A percentile compares a stretch with the other conserved stretches of the same genome.
Evolutionary conservation across 1,140 invertebrate genomes (phyloP).

Genomic region (Metopolophium dirhodum): DNA sequence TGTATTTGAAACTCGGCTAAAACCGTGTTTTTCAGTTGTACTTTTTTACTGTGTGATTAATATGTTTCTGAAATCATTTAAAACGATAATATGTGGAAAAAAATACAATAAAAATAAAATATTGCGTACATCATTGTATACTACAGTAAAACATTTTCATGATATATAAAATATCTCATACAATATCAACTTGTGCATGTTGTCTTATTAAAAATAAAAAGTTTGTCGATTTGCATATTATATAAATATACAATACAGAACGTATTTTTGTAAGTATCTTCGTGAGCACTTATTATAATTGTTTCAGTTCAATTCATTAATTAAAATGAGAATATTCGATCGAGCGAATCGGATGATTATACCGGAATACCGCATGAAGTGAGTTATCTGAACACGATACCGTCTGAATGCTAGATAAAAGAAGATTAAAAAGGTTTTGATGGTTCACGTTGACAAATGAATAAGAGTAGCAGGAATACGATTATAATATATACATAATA

Average conservation of each 20-base stretch:
- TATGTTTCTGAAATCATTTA: background rate
- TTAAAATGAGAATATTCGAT: background rate
- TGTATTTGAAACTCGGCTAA: background rate
- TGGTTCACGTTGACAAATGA: constrained; percentile 19
- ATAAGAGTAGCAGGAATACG: background rate
- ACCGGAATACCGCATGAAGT: background rate
- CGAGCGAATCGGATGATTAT: background rate
- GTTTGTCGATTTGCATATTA: background rate
- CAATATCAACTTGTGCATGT: background rate
- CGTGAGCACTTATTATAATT: background rate
- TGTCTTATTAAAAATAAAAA: background rate
- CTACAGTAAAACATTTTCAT: background rate
- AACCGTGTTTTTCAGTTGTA: background rate
- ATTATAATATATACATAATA: background rate
- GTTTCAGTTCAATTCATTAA: background rate
- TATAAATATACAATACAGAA: background rate
- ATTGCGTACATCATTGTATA: background rate
- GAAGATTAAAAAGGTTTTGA: background rate
- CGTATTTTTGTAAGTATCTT: background rate
- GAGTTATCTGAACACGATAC: background rate
- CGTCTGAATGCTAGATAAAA: background rate
- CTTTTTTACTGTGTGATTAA: background rate
- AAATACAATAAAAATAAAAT: background rate
- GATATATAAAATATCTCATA: background rate
- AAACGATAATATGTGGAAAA: background rate